Percentiles rank a stretch among this genome's conserved stretches.
Conservation (phyloP, 2,888 invertebrate genomes). For the Apotomis turbidana region DNA sequence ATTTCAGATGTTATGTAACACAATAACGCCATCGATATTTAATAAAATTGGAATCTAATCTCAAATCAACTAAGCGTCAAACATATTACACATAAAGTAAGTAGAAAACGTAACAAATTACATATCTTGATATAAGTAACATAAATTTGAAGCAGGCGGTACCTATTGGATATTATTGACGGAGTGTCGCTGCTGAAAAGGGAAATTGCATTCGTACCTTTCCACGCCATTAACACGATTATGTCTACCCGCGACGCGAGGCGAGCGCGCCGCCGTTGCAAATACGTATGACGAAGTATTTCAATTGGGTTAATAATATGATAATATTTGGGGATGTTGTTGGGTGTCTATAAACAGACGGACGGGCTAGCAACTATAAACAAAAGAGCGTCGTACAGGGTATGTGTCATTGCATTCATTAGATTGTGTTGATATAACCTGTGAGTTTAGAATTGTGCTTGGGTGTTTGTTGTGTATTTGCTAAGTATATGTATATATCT, state of each 20-base stretch:
- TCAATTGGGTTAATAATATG: conserved; percentile 12
- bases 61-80: too few relatives aligned
- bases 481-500: too few relatives aligned
- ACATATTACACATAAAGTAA: not conserved
- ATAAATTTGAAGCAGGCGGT: conserved; percentile 19
- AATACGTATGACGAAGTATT: conserved; percentile 11
- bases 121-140: not conserved
- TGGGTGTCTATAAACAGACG: not conserved
- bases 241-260: conserved; percentile 29
- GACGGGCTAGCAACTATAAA: too few relatives aligned
- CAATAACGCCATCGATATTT: too few relatives aligned
- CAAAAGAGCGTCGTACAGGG: too few relatives aligned
- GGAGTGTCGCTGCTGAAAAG: conserved; percentile 28
- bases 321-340: conserved; percentile 5
- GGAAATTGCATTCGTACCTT: conserved; percentile 41
- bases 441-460: too few relatives aligned
- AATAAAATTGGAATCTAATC: not conserved
- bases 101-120: conserved; percentile 11
- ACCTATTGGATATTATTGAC: conserved; percentile 37
- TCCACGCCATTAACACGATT: conserved; percentile 40
- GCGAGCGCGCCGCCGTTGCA: conserved; percentile 12
- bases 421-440: too few relatives aligned
- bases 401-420: too few relatives aligned
- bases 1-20: too few relatives aligned
- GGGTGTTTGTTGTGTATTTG: too few relatives aligned